These are phyloP conservation scores for Desmodus rotundus DNA, from an alignment of 2,113 vertebrate genomes.

Conservation along the genomic window DNA sequence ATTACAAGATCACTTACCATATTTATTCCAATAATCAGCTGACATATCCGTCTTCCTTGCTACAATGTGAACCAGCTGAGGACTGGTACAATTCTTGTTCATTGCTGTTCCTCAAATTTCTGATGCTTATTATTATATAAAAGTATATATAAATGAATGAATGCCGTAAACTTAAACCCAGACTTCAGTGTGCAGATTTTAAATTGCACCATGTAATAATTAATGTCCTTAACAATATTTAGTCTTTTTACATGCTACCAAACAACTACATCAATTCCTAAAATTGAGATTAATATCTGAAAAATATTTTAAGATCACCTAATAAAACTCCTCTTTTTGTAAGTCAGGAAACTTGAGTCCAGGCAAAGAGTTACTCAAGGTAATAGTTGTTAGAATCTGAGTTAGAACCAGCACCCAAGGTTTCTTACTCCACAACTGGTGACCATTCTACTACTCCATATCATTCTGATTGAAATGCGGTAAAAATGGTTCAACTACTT, in stretches of 20 bases:
- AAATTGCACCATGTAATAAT: background rate
- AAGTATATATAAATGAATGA: background rate
- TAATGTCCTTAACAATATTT: slow-evolving; percentile 11
- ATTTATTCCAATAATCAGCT: background rate
- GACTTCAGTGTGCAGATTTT: background rate
- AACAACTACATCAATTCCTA: slow-evolving; percentile 51
- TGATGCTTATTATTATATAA: background rate
- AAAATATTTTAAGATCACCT: slow-evolving; percentile 47
- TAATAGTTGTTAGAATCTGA: background rate
- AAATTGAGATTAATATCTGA: slow-evolving; percentile 43
- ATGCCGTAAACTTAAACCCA: background rate
- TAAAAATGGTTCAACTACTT: slow-evolving; percentile 22
- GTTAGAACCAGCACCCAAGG: background rate
- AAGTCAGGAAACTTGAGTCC: background rate
- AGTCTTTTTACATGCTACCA: background rate
- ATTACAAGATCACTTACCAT: background rate
- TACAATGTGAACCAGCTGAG: background rate
- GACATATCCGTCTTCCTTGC: background rate
- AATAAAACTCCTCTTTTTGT: slow-evolving; percentile 38
- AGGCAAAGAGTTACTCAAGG: background rate
- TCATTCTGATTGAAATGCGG: slow-evolving; percentile 17
- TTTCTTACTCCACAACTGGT: background rate
- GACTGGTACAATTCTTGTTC: background rate
- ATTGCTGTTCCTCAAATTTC: background rate
- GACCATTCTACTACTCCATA: background rate